Base-by-base conservation (phyloP, 53 echinoderm and acorn worm species). In the Henricia sp. region DNA sequence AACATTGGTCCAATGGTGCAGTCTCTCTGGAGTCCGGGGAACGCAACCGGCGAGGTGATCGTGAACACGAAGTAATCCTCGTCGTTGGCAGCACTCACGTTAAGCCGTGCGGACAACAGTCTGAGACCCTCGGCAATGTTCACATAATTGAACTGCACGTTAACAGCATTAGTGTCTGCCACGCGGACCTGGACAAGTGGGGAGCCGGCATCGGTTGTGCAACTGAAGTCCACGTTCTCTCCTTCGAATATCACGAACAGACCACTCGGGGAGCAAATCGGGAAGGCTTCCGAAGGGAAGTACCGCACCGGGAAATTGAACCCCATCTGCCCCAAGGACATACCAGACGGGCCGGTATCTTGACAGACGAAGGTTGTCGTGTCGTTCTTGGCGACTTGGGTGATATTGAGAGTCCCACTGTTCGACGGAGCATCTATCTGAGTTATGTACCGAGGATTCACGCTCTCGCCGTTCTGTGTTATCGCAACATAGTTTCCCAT, bases 241-340 rank as follows among this genome's bases (percentile, higher is more conserved):
- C 70, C 70, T 44, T 70, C 26, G 3, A 6, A 33, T 11, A 44
- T 17, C 2, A 29, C 9, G 28, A 33, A 70, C 11, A 1, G 20
- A 3, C 70, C 70, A 13, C 3, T 17, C 20, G 46, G 70, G 46
- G 46, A 42, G 13, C 70, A 70, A 46, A 70, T 37, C 25, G 70
- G 70, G 46, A 44, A 26, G 21, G 24, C 19, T 10, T 40, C 68
- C 13, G 42, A 11, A 3, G 70, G 70, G 25, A 70, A 70, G 70
- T 70, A 70, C 14, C 70, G 13, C 46, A 70, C 70, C 11, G 26
- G 1, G 3, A 26, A 67, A n/a, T 9, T n/a, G n/a, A 24, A 40
- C 3, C 8, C 37, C 20, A 1, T 11, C 17, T 10, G 38, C 0
- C 2, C 38, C n/a, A n/a, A n/a, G n/a, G n/a, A n/a, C n/a, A n/a